phyloP scores from a whole-genome alignment of 2,888 invertebrate genomes.

The Eustalomyia histrio region DNA sequence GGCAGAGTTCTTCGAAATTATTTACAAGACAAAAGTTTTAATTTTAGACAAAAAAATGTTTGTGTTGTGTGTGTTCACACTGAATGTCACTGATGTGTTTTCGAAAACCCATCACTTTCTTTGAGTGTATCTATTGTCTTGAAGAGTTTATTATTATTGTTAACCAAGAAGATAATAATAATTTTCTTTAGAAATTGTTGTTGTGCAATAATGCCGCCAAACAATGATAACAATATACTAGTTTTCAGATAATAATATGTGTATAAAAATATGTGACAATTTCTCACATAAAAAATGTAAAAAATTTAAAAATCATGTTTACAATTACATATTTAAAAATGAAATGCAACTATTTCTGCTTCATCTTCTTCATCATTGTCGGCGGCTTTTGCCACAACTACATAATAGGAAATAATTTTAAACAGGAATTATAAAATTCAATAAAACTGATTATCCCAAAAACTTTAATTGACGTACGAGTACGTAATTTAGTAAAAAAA shows the following conservation, averaged over 20 bases:
- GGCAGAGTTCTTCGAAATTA: too few relatives aligned
- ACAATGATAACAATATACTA: slow-evolving; percentile 30
- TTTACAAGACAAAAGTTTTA: too few relatives aligned
- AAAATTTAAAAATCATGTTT: slow-evolving; percentile 35
- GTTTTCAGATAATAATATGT: slow-evolving; percentile 1
- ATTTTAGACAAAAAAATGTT: too few relatives aligned
- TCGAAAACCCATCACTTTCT: background rate
- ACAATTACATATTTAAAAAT: slow-evolving; percentile 39
- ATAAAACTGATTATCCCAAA: slow-evolving; percentile 51
- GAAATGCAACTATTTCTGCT: background rate
- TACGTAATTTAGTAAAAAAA: background rate
- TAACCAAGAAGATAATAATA: background rate
- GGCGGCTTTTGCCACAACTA: background rate
- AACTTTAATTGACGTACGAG: slow-evolving; percentile 41
- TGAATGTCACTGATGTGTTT: too few relatives aligned
- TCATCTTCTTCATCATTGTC: background rate
- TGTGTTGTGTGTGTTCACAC: too few relatives aligned
- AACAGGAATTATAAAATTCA: slow-evolving; percentile 42
- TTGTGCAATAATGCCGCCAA: slow-evolving; percentile 30
- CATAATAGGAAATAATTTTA: slow-evolving; percentile 53
- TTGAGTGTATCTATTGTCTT: background rate
- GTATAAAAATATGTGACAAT: slow-evolving; percentile 48
- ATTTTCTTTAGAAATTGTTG: background rate
- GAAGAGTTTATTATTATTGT: background rate
- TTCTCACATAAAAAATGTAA: slow-evolving; percentile 42